Base-by-base conservation (phyloP, 2,797 vertebrate genomes). In the Halcyon badia region DNA sequence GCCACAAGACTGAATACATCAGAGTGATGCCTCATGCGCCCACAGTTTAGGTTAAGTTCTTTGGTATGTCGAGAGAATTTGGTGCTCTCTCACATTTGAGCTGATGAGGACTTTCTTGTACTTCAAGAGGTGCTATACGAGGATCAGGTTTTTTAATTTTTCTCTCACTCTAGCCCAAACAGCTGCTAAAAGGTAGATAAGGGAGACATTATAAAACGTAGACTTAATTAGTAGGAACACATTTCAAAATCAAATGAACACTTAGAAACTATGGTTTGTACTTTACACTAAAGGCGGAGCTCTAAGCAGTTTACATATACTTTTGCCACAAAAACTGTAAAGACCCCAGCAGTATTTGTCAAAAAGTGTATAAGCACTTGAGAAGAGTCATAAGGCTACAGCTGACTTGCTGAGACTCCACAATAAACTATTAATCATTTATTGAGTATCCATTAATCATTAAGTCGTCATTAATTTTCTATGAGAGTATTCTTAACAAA, bases 401-500 rank as follows among this genome's bases (percentile, higher is more conserved):
- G 57, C 28, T 30, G 22, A 89, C 73, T 90, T 90, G 56, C 80
- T 87, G 65, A n/a, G 68, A 58, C n/a, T 85, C 31, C 82, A 94
- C 78, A 93, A 93, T 73, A 71, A 93, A 94, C 64, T 78, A 81
- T 95, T 87, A 96, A 97, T 93, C 31, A 96, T 95, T 95, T 89
- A 97, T 91, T 94, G 79, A 89, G 83, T 85, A 77, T 62, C 87
- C 95, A 96, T 96, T 95, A 97, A 97, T 96, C 90, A 96, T 96
- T 95, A 93, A 94, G 71, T 57, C 48, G 44, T 89, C 68, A 83
- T 88, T 77, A 88, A 31, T 73, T 87, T 94, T 88, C 88, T 33
- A 97, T 71, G 89, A 89, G 75, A 30, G 49, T 81, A 61, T 71
- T 90, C 75, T 90, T 83, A 90, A 84, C 82, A 96, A 90, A 89